Conservation (phyloP, 1,140 invertebrate genomes). For the Nebria ingens region DNA sequence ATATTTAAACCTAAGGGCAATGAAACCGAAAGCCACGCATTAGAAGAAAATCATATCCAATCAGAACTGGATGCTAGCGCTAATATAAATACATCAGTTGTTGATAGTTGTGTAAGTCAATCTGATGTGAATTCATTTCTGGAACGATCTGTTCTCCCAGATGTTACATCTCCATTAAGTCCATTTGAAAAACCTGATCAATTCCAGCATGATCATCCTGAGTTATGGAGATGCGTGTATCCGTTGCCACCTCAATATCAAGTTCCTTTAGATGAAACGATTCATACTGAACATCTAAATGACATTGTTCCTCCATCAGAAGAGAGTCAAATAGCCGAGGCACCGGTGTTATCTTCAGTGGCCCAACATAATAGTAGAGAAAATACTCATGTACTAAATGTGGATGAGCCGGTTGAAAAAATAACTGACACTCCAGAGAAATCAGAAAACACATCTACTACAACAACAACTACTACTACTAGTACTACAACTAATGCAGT, state of each 20-base stretch:
- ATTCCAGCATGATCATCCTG: not conserved
- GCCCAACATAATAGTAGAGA: constrained; percentile 15
- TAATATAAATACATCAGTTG: constrained; percentile 13
- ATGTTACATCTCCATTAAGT: constrained; percentile 19
- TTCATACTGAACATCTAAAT: constrained; percentile 21
- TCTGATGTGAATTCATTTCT: constrained; percentile 21
- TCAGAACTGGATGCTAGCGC: no score
- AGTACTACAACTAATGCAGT: constrained; percentile 22
- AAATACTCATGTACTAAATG: constrained; percentile 14
- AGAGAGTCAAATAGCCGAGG: constrained; percentile 20
- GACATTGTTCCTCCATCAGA: constrained; percentile 23
- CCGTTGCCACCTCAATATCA: constrained; percentile 9
- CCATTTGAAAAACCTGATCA: constrained; percentile 6
- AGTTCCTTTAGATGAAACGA: constrained; percentile 17
- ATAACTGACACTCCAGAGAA: constrained; percentile 19
- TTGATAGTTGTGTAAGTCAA: constrained; percentile 15
- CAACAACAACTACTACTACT: constrained; percentile 23
- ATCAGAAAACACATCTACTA: constrained; percentile 24
- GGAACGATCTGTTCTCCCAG: constrained; percentile 16
- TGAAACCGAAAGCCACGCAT: no score
- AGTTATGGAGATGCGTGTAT: constrained; percentile 13
- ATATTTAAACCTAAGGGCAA: no score
- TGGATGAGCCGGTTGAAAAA: constrained; percentile 19
- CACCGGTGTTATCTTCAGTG: constrained; percentile 15
- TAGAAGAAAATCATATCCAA: no score